Conservation (phyloP, 2,113 vertebrate genomes). For the Barbus barbus region DNA sequence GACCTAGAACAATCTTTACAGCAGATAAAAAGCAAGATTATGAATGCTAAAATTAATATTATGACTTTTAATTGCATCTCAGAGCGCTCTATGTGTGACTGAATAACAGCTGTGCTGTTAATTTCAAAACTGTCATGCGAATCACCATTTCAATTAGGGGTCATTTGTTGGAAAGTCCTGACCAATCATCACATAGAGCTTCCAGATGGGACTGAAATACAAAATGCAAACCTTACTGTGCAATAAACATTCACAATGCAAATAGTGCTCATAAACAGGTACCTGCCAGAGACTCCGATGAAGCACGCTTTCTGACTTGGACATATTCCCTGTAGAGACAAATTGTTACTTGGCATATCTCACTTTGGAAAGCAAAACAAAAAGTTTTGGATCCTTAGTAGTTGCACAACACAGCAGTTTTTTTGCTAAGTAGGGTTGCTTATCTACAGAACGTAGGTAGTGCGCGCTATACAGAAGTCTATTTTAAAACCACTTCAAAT, state of each 20-base stretch:
- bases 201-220: background rate
- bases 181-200: background rate
- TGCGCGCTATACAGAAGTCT: background rate
- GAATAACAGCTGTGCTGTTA: background rate
- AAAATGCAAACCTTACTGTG: background rate
- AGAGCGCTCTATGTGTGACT: background rate
- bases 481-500: background rate
- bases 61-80: background rate
- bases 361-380: background rate
- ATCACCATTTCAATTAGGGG: slow-evolving; percentile 14
- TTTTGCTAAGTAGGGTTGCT: background rate
- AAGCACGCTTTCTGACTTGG: background rate
- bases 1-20: background rate
- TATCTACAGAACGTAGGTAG: background rate
- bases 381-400: background rate
- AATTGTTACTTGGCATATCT: background rate
- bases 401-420: background rate
- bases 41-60: background rate
- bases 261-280: background rate
- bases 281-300: background rate
- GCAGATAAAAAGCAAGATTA: background rate
- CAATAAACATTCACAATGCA: background rate
- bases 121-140: background rate
- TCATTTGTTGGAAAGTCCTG: background rate
- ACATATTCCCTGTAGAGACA: background rate